Conservation (phyloP, 92 coral and sea anemone species). For the Chrysogorgia sp. region DNA sequence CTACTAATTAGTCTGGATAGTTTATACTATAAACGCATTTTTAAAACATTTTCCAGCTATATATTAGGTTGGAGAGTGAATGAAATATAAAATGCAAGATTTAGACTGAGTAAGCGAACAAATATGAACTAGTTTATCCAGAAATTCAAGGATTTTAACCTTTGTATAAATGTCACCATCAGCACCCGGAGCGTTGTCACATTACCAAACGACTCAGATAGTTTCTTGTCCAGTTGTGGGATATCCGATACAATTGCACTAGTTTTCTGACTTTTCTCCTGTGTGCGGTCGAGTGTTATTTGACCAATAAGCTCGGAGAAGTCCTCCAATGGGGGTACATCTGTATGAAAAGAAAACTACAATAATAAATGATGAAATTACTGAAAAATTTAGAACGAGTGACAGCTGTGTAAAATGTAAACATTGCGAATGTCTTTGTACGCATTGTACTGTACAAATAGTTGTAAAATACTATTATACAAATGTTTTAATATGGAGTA, state of each 20-base stretch:
- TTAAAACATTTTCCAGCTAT: too few relatives aligned
- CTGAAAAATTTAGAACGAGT: background rate
- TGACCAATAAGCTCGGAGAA: constrained; percentile 75
- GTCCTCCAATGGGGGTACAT: constrained; percentile 80
- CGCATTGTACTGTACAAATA: background rate
- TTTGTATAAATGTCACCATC: background rate
- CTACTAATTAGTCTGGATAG: too few relatives aligned
- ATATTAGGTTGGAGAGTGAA: too few relatives aligned
- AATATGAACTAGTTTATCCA: too few relatives aligned
- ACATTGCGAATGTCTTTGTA: background rate
- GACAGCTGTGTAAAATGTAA: background rate
- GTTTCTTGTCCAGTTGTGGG: background rate
- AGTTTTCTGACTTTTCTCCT: background rate
- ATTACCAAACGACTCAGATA: background rate
- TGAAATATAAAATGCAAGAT: too few relatives aligned
- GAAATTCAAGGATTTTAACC: constrained; percentile 1
- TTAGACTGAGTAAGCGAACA: too few relatives aligned
- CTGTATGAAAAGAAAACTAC: constrained; percentile 26
- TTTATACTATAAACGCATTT: too few relatives aligned
- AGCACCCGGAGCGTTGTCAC: background rate
- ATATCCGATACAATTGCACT: background rate
- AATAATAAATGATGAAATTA: background rate
- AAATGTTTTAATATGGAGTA: background rate
- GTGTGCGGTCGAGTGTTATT: constrained; percentile 26
- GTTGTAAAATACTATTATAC: background rate